Base-by-base conservation (phyloP, 1,140 invertebrate genomes). In the Drosophila persimilis region DNA sequence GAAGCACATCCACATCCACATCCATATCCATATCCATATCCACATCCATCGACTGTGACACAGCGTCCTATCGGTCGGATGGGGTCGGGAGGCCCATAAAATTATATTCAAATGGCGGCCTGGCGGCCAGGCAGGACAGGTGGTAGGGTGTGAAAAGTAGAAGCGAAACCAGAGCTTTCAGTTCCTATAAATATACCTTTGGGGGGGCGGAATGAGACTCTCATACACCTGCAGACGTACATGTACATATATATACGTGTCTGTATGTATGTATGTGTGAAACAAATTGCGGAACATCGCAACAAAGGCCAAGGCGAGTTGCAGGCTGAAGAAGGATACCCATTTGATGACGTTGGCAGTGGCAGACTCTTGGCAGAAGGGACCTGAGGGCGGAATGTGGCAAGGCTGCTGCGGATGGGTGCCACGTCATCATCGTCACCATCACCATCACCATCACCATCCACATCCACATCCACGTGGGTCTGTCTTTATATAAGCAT, bases 71-170 rank as follows among this genome's bases (percentile, higher is more conserved):
- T 39, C 35, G 35, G 35, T 13, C 3, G 35, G 11, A 31, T 9
- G 0, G 20, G 64, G 47, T 39, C 47, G 51, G 58, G 58, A 0
- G 11, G 35, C 35, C 45, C 80, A 66, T 72, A 71, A 80, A 69
- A 75, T 51, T 51, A 55, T 72, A 75, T 62, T 71, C 70, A 80
- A 85, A 73, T 83, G 80, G 24, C 72, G 60, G 24, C 0, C 24
- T 5, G 80, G 20, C 72, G 60, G 57, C 15, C 41, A 35, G 59
- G 17, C 26, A 39, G 35, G 54, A 29, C 54, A 71, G 50, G 60
- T 67, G 58, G 46, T 13, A 8, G 48, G 46, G 46, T 29, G 39
- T 13, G 9, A 51, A 29, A 17, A 60, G 51, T 39, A 17, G n/a
- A 20, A 13, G 17, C 51, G 22, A 5, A 53, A 17, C 17, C 41